Evolutionary conservation across 2,888 invertebrate genomes (phyloP), one percentile per base, ranked within the genome.

Genomic region (Lingula anatina): DNA sequence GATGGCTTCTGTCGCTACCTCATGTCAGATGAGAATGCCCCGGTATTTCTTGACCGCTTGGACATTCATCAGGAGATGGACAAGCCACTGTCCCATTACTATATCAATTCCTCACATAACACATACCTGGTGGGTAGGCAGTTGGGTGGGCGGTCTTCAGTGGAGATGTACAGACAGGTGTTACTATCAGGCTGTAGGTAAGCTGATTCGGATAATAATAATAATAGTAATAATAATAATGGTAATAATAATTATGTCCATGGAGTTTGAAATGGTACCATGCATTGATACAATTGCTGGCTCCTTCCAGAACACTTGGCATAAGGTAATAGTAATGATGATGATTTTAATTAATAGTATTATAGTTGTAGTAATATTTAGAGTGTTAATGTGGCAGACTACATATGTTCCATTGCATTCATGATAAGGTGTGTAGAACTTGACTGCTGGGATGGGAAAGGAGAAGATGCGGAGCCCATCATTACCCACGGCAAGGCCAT

Each of bases 21-120:
- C 60, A 99, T 99, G 95, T 97, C 97, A 0, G 99, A 99, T 77
- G 99, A 99, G 80, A 99, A 99, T 80, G 95, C 97, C 0, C 97
- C 99, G 0, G 97, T 99, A 57, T 99, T 99, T 80, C 82, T 99
- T 61, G 99, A 99, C 79, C 84, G 96, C n/a, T 81, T 97, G 62
- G 96, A 96, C 75, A 89, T 91, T 69, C 81, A 81, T 66, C 81
- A 81, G 76, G 97, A 99, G 60, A 97, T 99, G 99, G 97, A 99
- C 76, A 95, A 97, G 75, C 90, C 99, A 0, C 77, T 99, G 47
- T 87, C 93, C 7, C 97, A 99, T 76, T 99, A 99, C 80, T 99
- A 96, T 80, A 99, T 99, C 71, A 99, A 99, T 82, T 95, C 94
- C 31, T 77, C 77, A 2, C 77, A 78, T 61, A 78, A 77, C 59